Evolutionary conservation across 2,113 vertebrate genomes (phyloP).

Genomic region (Micronycteris hirsuta): DNA sequence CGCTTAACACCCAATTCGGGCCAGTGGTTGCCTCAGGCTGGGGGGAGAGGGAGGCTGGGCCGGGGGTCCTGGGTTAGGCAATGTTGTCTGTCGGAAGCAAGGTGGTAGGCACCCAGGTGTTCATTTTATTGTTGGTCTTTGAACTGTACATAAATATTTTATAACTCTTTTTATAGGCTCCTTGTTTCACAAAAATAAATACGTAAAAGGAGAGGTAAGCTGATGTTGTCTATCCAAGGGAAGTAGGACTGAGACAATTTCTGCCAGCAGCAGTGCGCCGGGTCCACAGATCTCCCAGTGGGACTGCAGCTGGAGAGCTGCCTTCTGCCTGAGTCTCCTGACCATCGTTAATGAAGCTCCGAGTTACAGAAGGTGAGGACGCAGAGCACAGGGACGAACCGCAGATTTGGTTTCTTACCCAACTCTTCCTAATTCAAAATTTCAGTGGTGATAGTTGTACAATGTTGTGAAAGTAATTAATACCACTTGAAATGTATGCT

Average conservation of each 20-base stretch:
- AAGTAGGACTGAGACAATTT: background rate
- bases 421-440: background rate
- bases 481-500: background rate
- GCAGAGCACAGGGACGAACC: background rate
- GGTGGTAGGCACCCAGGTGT: background rate
- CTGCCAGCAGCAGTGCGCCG: background rate
- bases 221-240: background rate
- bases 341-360: constrained; percentile 17
- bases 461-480: background rate
- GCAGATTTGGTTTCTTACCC: background rate
- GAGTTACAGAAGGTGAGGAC: background rate
- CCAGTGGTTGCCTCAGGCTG: background rate
- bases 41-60: background rate
- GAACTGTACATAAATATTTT: background rate
- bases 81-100: background rate
- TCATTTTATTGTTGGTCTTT: constrained; percentile 31
- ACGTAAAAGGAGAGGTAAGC: background rate
- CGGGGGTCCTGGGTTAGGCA: background rate
- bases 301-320: background rate
- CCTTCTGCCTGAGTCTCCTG: background rate
- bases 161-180: background rate
- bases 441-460: background rate
- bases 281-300: background rate
- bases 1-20: background rate
- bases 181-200: constrained; percentile 11